A percentile compares a stretch with the other conserved stretches of the same genome.
These are phyloP conservation scores for Drepana arcuata DNA, from an alignment of 1,140 invertebrate species.

Conservation along the genomic window DNA sequence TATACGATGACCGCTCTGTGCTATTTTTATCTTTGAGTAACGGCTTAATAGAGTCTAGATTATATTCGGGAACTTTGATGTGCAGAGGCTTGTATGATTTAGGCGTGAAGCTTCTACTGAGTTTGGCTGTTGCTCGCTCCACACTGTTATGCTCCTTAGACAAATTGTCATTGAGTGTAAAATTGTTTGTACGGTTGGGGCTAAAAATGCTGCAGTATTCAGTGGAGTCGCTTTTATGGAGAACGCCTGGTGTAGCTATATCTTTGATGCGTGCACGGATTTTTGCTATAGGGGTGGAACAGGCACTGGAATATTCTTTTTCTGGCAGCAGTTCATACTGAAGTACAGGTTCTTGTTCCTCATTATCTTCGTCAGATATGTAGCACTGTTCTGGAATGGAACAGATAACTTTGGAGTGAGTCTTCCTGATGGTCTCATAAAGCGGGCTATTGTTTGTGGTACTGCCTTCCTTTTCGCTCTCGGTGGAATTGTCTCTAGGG, in stretches of 20 bases:
- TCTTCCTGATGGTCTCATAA: constrained; percentile 37
- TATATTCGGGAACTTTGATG: constrained; percentile 60
- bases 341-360: constrained; percentile 9
- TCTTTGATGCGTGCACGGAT: constrained; percentile 37
- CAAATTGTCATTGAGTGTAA: constrained; percentile 24
- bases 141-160: constrained; percentile 24
- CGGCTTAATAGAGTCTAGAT: constrained; percentile 48
- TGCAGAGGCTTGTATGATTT: constrained; percentile 65
- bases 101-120: constrained; percentile 60
- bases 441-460: constrained; percentile 34
- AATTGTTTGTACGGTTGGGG: constrained; percentile 40
- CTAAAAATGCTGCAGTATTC: constrained; percentile 66
- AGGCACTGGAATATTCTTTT: constrained; percentile 44
- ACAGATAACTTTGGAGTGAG: constrained; percentile 12
- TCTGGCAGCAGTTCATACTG: constrained; percentile 34
- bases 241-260: constrained; percentile 37
- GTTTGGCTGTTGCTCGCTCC: constrained; percentile 37
- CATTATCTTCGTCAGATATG: constrained; percentile 25
- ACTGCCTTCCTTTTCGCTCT: constrained; percentile 28
- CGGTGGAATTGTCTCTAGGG: constrained; percentile 22
- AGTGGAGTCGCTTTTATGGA: constrained; percentile 64
- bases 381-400: constrained; percentile 33
- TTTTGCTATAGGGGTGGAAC: constrained; percentile 52
- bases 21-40: constrained; percentile 41
- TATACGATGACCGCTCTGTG: constrained; percentile 40